Evolutionary conservation across 2,888 invertebrate genomes (phyloP), one percentile per base, ranked within the genome.

Genomic region (Cataglyphis cursor): DNA sequence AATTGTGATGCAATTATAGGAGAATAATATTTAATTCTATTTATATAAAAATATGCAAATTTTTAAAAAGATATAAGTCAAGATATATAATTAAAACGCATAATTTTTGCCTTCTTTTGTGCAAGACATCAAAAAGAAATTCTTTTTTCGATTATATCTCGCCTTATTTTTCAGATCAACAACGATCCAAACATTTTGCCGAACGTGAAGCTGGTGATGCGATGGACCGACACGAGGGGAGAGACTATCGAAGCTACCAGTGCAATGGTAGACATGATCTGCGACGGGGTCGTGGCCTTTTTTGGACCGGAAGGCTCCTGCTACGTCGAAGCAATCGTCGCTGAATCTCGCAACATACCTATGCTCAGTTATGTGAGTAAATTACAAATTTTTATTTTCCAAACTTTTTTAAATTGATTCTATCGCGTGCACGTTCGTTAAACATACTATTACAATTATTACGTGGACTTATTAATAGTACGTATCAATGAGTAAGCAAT

Each of bases 301-400:
- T 98, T 99, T 95, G 99, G 99, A 4, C 99, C 99, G 2, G 99
- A 99, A 95, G 98, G 98, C 83, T 97, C 97, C 74, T 99, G 99
- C 95, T 96, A 97, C 93, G 98, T 98, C n/a, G 99, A 99, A 95
- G 99, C 99, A 76, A 98, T 98, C 92, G 97, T 99, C 76, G 97
- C 99, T 35, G 98, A 99, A 94, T 97, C 99, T 65, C 97, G 98
- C 95, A 99, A 99, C 96, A 96, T 99, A 93, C 99, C 99, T 83
- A 99, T 99, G 98, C 98, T 99, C 95, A 98, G 99, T 94, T 99
- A 99, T 95, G 99, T 99, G 95, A 97, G 99, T 97, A 90, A 57
- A 70, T 31, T 6, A 10, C 28, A 31, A 38, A 8, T 31, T 78
- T 72, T 61, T 24, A 4, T 0, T 68, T 78, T 41, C 5, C n/a